Evolutionary conservation across 2,888 invertebrate species (phyloP).

Genomic region (Plagodis dolabraria): DNA sequence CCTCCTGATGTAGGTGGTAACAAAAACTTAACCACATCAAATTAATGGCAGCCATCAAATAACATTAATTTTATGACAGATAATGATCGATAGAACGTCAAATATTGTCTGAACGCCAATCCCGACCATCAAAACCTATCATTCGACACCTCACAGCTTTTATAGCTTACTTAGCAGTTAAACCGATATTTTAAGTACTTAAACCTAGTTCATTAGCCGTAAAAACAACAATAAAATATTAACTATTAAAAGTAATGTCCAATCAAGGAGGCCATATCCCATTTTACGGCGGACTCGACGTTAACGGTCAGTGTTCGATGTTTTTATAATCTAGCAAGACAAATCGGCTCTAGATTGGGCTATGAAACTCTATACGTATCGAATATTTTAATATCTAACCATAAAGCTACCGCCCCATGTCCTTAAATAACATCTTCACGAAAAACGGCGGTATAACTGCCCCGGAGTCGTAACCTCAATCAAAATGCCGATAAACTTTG

Average conservation of each 20-base stretch:
- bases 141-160: constrained; percentile 32
- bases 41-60: constrained; percentile 24
- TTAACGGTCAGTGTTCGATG: constrained; percentile 66
- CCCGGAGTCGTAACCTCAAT: constrained; percentile 78
- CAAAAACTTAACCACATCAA: constrained; percentile 15
- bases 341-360: constrained; percentile 69
- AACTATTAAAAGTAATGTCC: constrained; percentile 62
- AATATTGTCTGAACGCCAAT: constrained; percentile 30
- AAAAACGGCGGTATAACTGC: constrained; percentile 49
- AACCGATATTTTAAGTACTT: constrained; percentile 35
- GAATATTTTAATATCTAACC: constrained; percentile 54
- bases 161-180: constrained; percentile 51
- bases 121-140: constrained; percentile 23
- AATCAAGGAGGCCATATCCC: constrained; percentile 67
- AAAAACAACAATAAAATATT: constrained; percentile 54
- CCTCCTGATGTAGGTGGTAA: neutral
- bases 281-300: constrained; percentile 60
- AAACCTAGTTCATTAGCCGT: constrained; percentile 35
- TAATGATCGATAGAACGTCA: constrained; percentile 28
- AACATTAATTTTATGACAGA: constrained; percentile 25
- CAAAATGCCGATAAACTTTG: constrained; percentile 83
- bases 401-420: constrained; percentile 79
- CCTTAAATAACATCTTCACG: constrained; percentile 59
- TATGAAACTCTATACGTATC: constrained; percentile 46
- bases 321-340: constrained; percentile 77